Evolutionary conservation across 2,113 vertebrate species (phyloP).

Genomic region (Ammodytes marinus): DNA sequence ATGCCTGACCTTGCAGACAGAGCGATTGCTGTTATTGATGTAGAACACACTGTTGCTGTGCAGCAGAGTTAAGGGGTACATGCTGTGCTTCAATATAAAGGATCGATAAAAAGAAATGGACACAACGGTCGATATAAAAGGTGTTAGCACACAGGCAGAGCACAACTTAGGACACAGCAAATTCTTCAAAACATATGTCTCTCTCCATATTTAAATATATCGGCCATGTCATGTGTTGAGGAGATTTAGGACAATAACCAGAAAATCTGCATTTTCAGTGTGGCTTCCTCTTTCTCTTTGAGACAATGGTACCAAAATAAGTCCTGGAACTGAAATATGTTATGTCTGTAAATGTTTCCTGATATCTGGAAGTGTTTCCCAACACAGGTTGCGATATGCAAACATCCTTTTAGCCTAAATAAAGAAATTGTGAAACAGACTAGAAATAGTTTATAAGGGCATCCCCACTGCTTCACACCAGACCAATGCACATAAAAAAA

Average conservation of each 20-base stretch:
- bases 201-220: neutral
- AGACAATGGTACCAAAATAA: constrained; percentile 1
- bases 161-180: neutral
- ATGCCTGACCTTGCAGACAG: neutral
- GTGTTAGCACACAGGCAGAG: neutral
- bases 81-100: constrained; percentile 8
- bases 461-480: neutral
- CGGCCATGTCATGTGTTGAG: no score
- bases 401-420: constrained; percentile 29
- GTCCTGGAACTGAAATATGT: constrained; percentile 12
- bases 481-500: neutral
- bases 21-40: constrained; percentile 22
- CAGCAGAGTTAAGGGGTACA: constrained; percentile 9
- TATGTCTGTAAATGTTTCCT: constrained; percentile 28
- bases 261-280: neutral
- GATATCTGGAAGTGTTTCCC: constrained; percentile 2
- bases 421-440: constrained; percentile 18
- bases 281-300: neutral
- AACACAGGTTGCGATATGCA: neutral
- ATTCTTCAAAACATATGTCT: neutral
- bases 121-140: neutral
- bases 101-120: neutral
- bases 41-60: constrained; percentile 21
- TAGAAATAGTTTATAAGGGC: neutral
- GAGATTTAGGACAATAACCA: neutral